These are phyloP conservation scores for Astropecten irregularis DNA, from an alignment of 53 echinoderm and acorn worm species.

Conservation along the genomic window DNA sequence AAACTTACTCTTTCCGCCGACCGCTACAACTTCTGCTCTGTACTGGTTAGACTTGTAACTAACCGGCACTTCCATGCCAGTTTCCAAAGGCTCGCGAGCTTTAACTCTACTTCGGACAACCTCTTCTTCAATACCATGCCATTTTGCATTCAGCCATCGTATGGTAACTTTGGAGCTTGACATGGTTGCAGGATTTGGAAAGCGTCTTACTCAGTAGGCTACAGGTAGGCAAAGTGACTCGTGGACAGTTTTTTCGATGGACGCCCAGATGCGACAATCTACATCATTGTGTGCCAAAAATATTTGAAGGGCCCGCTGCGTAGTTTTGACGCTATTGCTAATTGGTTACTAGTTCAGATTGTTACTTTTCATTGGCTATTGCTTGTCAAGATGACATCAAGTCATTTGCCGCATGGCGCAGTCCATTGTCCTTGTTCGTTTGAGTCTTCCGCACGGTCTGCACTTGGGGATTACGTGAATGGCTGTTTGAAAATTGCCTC, in stretches of 20 bases:
- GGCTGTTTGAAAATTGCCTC: too few species aligned
- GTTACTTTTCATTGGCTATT: too few species aligned
- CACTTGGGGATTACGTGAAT: not conserved
- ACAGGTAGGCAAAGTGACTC: too few species aligned
- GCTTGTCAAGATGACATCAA: too few species aligned
- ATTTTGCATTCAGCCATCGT: constrained; percentile 6
- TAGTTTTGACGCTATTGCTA: not conserved
- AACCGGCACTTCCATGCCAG: constrained; percentile 23
- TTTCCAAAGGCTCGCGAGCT: not conserved
- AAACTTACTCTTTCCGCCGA: not conserved
- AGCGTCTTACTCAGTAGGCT: not conserved
- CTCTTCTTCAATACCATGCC: constrained; percentile 3
- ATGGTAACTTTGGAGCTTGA: constrained; percentile 11
- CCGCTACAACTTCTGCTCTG: not conserved
- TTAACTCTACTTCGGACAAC: constrained; percentile 24
- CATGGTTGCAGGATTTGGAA: not conserved
- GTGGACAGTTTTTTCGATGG: too few species aligned
- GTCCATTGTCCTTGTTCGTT: not conserved
- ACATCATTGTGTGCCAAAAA: not conserved
- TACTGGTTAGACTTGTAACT: not conserved
- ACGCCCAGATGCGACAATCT: not conserved
- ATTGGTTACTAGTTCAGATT: not conserved
- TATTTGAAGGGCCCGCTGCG: not conserved
- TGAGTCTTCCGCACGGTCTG: not conserved
- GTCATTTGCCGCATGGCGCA: too few species aligned